Conservation (phyloP, 1,140 invertebrate species). For the Anoplolepis gracilipes region DNA sequence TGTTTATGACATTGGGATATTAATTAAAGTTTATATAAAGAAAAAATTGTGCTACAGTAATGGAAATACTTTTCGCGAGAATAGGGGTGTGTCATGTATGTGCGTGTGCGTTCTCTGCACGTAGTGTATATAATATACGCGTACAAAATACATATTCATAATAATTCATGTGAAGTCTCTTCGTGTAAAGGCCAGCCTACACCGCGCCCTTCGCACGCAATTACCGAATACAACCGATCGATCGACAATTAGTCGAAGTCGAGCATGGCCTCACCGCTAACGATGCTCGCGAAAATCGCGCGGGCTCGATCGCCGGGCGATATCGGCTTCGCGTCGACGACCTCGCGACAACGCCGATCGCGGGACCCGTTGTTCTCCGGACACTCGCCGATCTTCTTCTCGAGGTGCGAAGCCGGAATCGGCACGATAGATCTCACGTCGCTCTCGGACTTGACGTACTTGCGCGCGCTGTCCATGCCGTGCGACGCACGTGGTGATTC, state of each 20-base stretch:
- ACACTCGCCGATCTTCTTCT: slow-evolving; percentile 53
- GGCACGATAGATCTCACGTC: slow-evolving; percentile 72
- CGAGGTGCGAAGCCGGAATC: slow-evolving; percentile 39
- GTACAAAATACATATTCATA: slow-evolving; percentile 8
- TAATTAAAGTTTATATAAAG: not conserved
- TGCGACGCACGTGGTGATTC: slow-evolving; percentile 15
- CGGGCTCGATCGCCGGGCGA: slow-evolving; percentile 76
- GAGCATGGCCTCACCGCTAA: slow-evolving; percentile 74
- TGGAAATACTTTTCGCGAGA: not conserved
- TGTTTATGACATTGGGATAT: slow-evolving; percentile 14
- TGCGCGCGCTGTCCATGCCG: slow-evolving; percentile 61
- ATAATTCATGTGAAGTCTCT: not conserved
- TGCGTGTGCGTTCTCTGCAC: not conserved
- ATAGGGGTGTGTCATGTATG: not conserved
- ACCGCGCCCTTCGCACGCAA: not conserved
- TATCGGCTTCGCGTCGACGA: not conserved
- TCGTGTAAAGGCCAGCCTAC: too few species aligned
- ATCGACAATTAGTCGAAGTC: slow-evolving; percentile 58
- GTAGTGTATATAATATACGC: slow-evolving; percentile 2
- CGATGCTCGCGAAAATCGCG: slow-evolving; percentile 79
- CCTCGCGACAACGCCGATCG: not conserved
- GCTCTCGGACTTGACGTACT: slow-evolving; percentile 79
- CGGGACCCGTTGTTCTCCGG: not conserved
- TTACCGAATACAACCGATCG: slow-evolving; percentile 49
- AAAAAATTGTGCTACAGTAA: not conserved